Conservation (phyloP, 2,888 invertebrate genomes). For the Ptychoptera contaminata region DNA sequence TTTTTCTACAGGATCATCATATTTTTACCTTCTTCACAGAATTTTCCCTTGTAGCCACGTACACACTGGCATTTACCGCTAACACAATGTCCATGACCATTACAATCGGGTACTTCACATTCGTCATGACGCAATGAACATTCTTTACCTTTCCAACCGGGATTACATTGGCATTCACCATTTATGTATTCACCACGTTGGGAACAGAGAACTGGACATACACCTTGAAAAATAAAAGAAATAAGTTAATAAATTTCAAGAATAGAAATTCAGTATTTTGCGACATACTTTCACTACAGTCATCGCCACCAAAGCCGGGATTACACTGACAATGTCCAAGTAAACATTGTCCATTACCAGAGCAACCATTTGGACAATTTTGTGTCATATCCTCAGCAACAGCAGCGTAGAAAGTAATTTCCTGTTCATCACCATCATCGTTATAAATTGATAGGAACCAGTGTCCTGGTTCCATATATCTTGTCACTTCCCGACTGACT, state of each 20-base stretch:
- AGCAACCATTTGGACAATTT: constrained; percentile 91
- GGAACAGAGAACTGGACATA: constrained; percentile 92
- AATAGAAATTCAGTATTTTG: background rate
- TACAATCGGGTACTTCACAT: constrained; percentile 92
- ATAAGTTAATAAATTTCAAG: background rate
- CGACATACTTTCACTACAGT: constrained; percentile 85
- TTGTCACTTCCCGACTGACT: constrained; percentile 80
- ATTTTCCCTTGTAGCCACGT: constrained; percentile 85
- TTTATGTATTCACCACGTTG: constrained; percentile 94
- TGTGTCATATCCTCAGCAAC: constrained; percentile 86
- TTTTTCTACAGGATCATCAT: too few species aligned
- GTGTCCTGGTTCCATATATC: constrained; percentile 90
- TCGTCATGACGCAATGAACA: constrained; percentile 89
- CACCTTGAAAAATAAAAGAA: constrained; percentile 37
- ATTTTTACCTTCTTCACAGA: constrained; percentile 68
- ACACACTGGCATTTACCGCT: constrained; percentile 92
- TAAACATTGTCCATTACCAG: constrained; percentile 91
- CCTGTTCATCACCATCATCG: constrained; percentile 83
- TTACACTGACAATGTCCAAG: constrained; percentile 92
- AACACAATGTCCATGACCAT: constrained; percentile 89
- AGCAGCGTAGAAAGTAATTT: constrained; percentile 67
- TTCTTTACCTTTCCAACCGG: constrained; percentile 97
- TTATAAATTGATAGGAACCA: constrained; percentile 95
- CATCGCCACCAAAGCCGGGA: constrained; percentile 90
- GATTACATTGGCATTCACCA: constrained; percentile 93